Evolutionary conservation across 2,797 vertebrate genomes (phyloP).

Genomic region (Toxotes lorentzi): DNA sequence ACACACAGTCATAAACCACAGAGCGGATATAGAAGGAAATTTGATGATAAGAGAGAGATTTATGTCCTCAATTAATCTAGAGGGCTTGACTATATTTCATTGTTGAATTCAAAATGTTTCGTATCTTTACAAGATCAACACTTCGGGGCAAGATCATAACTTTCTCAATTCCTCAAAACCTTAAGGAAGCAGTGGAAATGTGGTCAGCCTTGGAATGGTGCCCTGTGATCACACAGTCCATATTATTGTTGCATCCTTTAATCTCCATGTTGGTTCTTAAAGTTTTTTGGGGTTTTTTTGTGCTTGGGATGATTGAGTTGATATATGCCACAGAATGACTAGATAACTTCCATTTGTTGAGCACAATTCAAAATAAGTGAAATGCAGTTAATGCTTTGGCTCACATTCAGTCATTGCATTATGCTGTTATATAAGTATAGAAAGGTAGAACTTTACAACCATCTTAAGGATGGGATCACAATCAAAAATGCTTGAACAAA

Average conservation of each 20-base stretch:
- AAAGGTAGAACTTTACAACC: too few species aligned
- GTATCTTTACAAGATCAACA: slow-evolving; percentile 1
- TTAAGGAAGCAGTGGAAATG: neutral
- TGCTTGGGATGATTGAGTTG: neutral
- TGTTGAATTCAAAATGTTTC: neutral
- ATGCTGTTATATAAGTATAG: too few species aligned
- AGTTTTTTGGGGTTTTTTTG: neutral
- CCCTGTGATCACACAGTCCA: neutral
- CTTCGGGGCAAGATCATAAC: neutral
- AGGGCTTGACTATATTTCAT: neutral
- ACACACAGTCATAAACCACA: neutral
- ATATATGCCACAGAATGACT: neutral
- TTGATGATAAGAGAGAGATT: neutral
- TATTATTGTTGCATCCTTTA: neutral
- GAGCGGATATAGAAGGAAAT: neutral
- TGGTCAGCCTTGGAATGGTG: neutral
- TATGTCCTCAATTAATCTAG: neutral
- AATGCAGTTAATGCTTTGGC: too few species aligned
- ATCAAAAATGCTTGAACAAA: too few species aligned
- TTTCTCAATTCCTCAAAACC: neutral
- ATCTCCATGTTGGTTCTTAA: neutral
- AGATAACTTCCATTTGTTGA: neutral
- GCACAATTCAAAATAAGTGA: neutral
- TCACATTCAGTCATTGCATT: neutral
- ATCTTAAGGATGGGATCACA: too few species aligned